Percentiles rank a stretch among this genome's conserved stretches.
Conservation (phyloP, 2,797 vertebrate genomes). For the Triplophysa yarkandensis region DNA sequence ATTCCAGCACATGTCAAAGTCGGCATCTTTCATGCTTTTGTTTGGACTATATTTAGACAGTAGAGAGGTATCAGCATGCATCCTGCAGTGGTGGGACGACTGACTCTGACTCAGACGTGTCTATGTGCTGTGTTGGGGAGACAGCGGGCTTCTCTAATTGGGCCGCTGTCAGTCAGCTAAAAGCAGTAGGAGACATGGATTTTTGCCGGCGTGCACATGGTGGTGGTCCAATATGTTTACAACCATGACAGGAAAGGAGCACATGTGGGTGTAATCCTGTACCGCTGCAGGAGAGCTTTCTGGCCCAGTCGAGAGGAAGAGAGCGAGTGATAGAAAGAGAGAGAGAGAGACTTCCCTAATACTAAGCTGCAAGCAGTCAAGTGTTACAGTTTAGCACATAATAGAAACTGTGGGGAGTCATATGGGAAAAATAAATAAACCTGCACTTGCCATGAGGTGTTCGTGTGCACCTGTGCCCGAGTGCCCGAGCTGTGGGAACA, state of each 20-base stretch:
- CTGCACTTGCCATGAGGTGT: background rate
- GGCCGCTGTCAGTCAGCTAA: conserved; percentile 57
- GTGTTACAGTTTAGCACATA: conserved; percentile 43
- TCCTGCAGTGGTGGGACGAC: conserved; percentile 33
- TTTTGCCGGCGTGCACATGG: conserved; percentile 39
- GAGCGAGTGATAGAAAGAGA: conserved; percentile 23
- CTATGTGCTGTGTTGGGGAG: conserved; percentile 36
- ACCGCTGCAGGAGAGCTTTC: conserved; percentile 51
- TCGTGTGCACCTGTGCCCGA: background rate
- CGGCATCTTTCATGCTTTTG: conserved; percentile 31
- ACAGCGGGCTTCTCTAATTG: conserved; percentile 55
- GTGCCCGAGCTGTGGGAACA: background rate
- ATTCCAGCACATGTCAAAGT: conserved; percentile 26
- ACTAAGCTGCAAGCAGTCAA: conserved; percentile 42
- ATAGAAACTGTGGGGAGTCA: conserved; percentile 38
- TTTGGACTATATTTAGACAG: conserved; percentile 51
- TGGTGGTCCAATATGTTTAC: conserved; percentile 53
- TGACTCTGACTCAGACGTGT: conserved; percentile 36
- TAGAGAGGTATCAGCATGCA: conserved; percentile 31
- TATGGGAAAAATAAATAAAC: conserved; percentile 32
- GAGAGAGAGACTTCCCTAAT: conserved; percentile 37
- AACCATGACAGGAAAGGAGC: conserved; percentile 55
- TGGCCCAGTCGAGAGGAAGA: conserved; percentile 16
- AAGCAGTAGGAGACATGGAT: conserved; percentile 57
- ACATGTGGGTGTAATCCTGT: conserved; percentile 58